These are phyloP conservation scores for Anthonomus grandis DNA, from an alignment of 1,140 invertebrate genomes.

Conservation along the genomic window DNA sequence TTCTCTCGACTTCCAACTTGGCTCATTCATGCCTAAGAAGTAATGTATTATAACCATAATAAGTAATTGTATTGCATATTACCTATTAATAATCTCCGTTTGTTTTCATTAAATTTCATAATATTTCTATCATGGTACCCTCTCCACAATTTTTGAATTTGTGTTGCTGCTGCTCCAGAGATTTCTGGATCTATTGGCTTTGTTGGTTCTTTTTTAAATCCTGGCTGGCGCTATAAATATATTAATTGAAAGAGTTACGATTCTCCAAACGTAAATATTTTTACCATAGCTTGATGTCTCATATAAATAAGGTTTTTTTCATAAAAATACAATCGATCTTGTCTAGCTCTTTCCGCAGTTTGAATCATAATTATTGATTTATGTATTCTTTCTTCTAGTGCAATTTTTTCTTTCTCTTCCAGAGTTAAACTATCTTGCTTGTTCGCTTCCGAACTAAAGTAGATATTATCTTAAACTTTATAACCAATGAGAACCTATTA, in stretches of 20 bases:
- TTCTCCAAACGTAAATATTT: no score
- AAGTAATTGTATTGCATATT: no score
- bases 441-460: no score
- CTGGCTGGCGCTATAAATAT: no score
- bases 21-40: slow-evolving; percentile 37
- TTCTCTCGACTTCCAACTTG: slow-evolving; percentile 46
- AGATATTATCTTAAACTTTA: no score
- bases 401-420: no score
- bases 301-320: slow-evolving; percentile 39
- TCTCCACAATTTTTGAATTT: slow-evolving; percentile 54
- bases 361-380: no score
- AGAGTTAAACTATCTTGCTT: no score
- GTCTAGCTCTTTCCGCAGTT: slow-evolving; percentile 56
- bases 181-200: slow-evolving; percentile 3
- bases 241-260: no score
- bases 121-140: slow-evolving; percentile 43
- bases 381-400: no score
- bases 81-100: slow-evolving; percentile 49
- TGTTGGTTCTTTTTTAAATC: slow-evolving; percentile 18
- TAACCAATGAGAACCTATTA: slow-evolving; percentile 56
- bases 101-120: slow-evolving; percentile 40
- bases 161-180: slow-evolving; percentile 42
- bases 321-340: slow-evolving; percentile 52
- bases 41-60: not conserved
- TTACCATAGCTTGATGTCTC: slow-evolving; percentile 16